Evolutionary conservation across 2,797 vertebrate species (phyloP).

Genomic region (Artibeus jamaicensis): DNA sequence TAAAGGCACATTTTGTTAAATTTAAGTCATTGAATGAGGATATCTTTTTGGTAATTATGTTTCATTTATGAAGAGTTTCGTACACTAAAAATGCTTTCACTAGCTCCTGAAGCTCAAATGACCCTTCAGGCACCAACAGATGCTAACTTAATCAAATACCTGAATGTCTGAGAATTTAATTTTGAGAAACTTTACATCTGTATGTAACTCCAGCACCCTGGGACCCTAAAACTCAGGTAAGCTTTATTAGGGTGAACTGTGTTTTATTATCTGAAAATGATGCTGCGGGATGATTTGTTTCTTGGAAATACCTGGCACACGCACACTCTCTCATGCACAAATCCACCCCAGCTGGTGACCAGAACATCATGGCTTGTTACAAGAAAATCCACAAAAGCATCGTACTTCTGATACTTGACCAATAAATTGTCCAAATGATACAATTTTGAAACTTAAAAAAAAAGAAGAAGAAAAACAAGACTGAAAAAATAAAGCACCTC

Average conservation of each 20-base stretch:
- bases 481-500: background rate
- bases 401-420: background rate
- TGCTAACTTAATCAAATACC: background rate
- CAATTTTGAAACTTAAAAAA: background rate
- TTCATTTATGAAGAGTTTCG: background rate
- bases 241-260: background rate
- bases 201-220: background rate
- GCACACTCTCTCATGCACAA: background rate
- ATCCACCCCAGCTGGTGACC: background rate
- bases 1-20: conserved; percentile 3
- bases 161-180: background rate
- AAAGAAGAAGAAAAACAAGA: background rate
- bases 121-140: background rate
- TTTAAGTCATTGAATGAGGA: background rate
- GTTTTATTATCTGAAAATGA: background rate
- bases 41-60: background rate
- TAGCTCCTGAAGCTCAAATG: background rate
- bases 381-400: background rate
- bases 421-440: background rate
- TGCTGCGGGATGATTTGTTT: background rate
- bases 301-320: background rate
- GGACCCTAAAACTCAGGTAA: background rate
- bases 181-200: background rate
- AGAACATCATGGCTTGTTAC: background rate
- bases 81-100: background rate